Conservation (phyloP, 1,140 invertebrate species). For the Andricus grossulariae region DNA sequence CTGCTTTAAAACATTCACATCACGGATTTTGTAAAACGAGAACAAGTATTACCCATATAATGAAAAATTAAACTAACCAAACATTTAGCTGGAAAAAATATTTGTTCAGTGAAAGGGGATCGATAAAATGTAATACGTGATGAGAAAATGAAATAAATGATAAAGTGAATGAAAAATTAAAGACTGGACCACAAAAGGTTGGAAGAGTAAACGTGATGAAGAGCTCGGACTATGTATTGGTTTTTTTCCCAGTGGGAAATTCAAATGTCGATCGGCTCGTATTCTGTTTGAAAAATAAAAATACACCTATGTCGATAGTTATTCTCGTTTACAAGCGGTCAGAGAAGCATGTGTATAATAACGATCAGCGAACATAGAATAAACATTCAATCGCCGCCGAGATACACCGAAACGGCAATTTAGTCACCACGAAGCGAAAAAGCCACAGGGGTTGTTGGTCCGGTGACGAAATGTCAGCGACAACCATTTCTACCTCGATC, state of each 20-base stretch:
- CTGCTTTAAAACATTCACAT: too few relatives aligned
- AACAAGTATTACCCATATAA: too few relatives aligned
- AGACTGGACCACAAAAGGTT: not conserved
- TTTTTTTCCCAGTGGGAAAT: not conserved
- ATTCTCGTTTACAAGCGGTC: slow-evolving; percentile 25
- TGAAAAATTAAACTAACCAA: too few relatives aligned
- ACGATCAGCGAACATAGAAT: slow-evolving; percentile 20
- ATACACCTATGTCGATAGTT: slow-evolving; percentile 21
- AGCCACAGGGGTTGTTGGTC: slow-evolving; percentile 25
- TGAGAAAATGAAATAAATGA: not conserved
- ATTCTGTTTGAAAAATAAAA: slow-evolving; percentile 22
- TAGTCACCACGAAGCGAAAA: slow-evolving; percentile 27
- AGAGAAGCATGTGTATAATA: slow-evolving; percentile 29
- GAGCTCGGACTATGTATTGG: not conserved
- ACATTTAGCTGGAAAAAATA: too few relatives aligned
- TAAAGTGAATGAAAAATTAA: not conserved
- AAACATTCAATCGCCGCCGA: slow-evolving; percentile 23
- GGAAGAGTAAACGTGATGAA: not conserved
- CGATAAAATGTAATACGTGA: too few relatives aligned
- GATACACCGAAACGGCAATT: slow-evolving; percentile 28
- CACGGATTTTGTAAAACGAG: too few relatives aligned
- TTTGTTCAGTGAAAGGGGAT: too few relatives aligned
- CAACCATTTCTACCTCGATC: slow-evolving; percentile 11
- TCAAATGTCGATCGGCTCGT: not conserved
- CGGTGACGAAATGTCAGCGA: slow-evolving; percentile 23